Conservation (phyloP, 2,113 vertebrate species). For the Notarius lentiginosus region DNA sequence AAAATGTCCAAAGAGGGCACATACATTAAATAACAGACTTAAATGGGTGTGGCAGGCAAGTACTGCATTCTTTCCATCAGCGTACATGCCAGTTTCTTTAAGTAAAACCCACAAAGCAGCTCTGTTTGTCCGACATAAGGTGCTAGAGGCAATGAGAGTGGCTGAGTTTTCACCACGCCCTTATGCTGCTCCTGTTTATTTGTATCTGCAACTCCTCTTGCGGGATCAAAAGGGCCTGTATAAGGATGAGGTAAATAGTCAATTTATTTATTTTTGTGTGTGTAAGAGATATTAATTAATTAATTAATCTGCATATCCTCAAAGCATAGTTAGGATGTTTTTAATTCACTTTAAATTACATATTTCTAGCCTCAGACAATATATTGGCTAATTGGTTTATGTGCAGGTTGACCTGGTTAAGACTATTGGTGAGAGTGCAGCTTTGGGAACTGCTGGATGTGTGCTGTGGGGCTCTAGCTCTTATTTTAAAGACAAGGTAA, state of each 20-base stretch:
- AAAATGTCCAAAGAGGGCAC: conserved; percentile 76
- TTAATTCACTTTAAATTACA: not conserved
- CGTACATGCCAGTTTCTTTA: conserved; percentile 79
- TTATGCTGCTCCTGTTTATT: conserved; percentile 74
- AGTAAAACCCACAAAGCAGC: conserved; percentile 73
- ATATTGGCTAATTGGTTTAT: not conserved
- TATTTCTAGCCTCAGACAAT: not conserved
- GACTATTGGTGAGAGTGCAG: conserved; percentile 88
- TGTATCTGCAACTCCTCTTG: conserved; percentile 81
- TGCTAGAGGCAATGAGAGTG: conserved; percentile 87
- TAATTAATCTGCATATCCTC: not conserved
- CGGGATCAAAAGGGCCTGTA: conserved; percentile 63
- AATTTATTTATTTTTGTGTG: not conserved
- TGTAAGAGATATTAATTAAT: too few species aligned
- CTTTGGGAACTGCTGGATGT: conserved; percentile 85
- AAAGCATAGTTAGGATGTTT: not conserved
- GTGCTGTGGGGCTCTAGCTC: conserved; percentile 85
- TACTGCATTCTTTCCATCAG: conserved; percentile 86
- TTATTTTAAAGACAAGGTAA: conserved; percentile 80
- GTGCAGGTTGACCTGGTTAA: conserved; percentile 83
- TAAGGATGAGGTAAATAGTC: conserved; percentile 58
- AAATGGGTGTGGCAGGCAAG: conserved; percentile 89
- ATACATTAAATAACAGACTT: conserved; percentile 80
- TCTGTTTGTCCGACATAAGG: conserved; percentile 83
- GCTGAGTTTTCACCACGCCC: conserved; percentile 66